A percentile compares a stretch with the other conserved stretches of the same genome.
Conservation (phyloP, 2,113 vertebrate genomes). For the Piaya cayana region DNA sequence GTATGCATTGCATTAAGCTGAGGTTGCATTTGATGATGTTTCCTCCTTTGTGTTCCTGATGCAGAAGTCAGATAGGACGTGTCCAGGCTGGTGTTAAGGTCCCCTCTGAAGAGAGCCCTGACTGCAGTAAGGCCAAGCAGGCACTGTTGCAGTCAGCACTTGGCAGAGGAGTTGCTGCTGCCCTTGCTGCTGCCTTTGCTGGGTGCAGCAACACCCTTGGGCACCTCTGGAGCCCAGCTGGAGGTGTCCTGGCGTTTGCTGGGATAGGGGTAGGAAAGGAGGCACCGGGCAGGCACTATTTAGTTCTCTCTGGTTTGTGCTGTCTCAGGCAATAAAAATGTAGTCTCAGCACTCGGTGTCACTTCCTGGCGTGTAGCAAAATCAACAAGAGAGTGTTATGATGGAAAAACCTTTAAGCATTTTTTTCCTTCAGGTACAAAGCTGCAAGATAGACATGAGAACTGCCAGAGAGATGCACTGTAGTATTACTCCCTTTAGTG, state of each 20-base stretch:
- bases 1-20: rapidly evolving
- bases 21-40: background rate
- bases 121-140: background rate
- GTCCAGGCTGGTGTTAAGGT: rapidly evolving
- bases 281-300: background rate
- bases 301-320: background rate
- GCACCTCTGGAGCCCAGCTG: rapidly evolving
- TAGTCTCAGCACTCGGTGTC: background rate
- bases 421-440: background rate
- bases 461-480: background rate
- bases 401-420: background rate
- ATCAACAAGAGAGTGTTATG: background rate
- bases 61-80: background rate
- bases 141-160: background rate
- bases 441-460: background rate
- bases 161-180: background rate
- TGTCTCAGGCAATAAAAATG: background rate
- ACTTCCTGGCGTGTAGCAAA: background rate
- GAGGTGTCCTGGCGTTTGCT: background rate
- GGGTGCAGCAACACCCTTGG: rapidly evolving
- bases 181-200: background rate
- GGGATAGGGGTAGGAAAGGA: background rate
- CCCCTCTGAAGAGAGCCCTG: rapidly evolving
- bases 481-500: background rate
- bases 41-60: background rate